phyloP scores from a whole-genome alignment of 2,797 vertebrate genomes.

The Pygocentrus nattereri region DNA sequence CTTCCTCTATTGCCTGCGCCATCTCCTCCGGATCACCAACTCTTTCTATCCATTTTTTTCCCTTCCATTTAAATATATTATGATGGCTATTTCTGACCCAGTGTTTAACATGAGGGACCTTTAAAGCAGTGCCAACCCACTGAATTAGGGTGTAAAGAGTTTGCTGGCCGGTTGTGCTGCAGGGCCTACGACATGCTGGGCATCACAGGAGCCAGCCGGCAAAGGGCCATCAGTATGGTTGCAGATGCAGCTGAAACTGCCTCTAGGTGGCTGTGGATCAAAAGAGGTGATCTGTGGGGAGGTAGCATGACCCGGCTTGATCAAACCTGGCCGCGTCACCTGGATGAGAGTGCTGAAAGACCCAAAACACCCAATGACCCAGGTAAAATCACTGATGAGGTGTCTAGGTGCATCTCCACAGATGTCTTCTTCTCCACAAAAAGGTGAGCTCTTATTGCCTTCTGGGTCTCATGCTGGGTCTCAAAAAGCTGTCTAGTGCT shows the following conservation, averaged over 20 bases:
- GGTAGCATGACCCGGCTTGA: neutral
- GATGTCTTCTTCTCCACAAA: too few species aligned
- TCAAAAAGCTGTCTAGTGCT: too few species aligned
- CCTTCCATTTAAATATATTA: too few species aligned
- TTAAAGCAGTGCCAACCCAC: neutral
- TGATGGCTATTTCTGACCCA: too few species aligned
- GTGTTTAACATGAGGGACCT: too few species aligned
- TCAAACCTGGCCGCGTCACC: neutral
- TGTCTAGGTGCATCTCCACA: too few species aligned
- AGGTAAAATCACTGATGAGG: too few species aligned
- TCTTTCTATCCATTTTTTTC: too few species aligned
- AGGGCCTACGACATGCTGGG: neutral
- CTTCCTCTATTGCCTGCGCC: slow-evolving; percentile 19
- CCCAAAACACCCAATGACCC: too few species aligned
- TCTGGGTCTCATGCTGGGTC: too few species aligned
- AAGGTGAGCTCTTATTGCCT: too few species aligned
- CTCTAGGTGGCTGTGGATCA: neutral
- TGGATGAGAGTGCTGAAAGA: too few species aligned
- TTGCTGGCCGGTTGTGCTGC: neutral
- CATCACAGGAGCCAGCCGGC: neutral
- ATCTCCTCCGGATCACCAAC: slow-evolving; percentile 10
- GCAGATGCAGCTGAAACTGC: neutral
- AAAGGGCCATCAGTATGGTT: neutral
- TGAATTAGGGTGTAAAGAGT: neutral
- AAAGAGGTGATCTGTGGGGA: neutral